Evolutionary conservation across 2,797 vertebrate genomes (phyloP).

Genomic region (Ispidina picta): DNA sequence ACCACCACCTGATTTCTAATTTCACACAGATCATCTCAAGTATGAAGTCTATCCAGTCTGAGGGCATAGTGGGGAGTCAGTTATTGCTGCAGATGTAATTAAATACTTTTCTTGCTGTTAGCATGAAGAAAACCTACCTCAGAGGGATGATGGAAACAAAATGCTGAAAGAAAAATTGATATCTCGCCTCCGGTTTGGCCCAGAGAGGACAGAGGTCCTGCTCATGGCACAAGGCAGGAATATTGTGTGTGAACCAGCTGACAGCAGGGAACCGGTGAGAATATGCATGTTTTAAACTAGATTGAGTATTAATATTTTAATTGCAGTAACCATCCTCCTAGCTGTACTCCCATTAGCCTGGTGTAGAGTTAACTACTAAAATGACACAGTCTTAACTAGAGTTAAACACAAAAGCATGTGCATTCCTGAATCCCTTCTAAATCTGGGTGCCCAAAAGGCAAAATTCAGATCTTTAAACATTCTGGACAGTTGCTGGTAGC

Average conservation of each 20-base stretch:
- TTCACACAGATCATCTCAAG: neutral
- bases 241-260: neutral
- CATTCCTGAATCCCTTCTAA: neutral
- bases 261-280: slow-evolving; percentile 14
- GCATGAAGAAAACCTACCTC: neutral
- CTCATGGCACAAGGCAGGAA: slow-evolving; percentile 1
- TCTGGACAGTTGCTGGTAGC: neutral
- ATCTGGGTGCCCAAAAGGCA: neutral
- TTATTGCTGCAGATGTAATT: neutral
- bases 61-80: neutral
- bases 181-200: neutral
- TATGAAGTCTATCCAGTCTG: neutral
- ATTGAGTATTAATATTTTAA: neutral
- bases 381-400: neutral
- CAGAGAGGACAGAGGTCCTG: slow-evolving; percentile 38
- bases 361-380: neutral
- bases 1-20: neutral
- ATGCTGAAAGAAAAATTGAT: neutral
- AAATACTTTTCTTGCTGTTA: neutral
- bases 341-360: neutral
- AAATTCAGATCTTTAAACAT: neutral
- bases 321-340: neutral
- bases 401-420: neutral
- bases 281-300: neutral
- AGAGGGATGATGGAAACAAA: neutral